Percentiles rank a stretch among this genome's conserved stretches.
Evolutionary conservation across 2,113 vertebrate species (phyloP).

Genomic region (Centropus unirufus): DNA sequence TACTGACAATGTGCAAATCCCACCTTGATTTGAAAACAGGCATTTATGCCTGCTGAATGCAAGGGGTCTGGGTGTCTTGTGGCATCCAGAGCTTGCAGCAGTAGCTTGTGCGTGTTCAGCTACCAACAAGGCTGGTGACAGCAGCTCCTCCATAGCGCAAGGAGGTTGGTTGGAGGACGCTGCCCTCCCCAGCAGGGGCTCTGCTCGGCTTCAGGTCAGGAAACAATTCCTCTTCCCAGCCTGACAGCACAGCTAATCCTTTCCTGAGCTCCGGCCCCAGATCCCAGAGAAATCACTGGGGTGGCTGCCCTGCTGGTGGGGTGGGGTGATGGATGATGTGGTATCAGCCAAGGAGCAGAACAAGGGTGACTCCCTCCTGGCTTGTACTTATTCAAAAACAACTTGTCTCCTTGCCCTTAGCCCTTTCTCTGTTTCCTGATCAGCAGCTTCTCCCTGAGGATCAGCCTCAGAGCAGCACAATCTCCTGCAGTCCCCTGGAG

Average conservation of each 20-base stretch:
- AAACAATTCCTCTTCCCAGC: background rate
- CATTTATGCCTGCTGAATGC: background rate
- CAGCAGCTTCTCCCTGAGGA: constrained; percentile 9
- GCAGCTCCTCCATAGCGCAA: accelerated
- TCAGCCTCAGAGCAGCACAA: constrained; percentile 37
- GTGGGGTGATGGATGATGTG: background rate
- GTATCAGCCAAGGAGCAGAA: background rate
- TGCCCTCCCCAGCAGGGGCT: background rate
- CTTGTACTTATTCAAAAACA: background rate
- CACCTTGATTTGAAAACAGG: background rate
- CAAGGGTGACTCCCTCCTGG: background rate
- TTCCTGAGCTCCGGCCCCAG: background rate
- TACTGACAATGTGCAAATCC: background rate
- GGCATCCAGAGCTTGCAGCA: background rate
- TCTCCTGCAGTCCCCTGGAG: constrained; percentile 47
- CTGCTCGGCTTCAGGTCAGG: background rate
- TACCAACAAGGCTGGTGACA: background rate
- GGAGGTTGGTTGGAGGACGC: accelerated
- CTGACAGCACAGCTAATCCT: background rate
- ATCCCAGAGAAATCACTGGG: background rate
- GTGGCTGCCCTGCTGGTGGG: background rate
- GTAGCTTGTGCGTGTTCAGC: background rate
- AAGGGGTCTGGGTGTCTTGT: accelerated
- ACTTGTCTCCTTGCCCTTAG: background rate
- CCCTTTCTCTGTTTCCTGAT: background rate